Evolutionary conservation across 2,888 invertebrate species (phyloP).

Genomic region (Aquatica leii): DNA sequence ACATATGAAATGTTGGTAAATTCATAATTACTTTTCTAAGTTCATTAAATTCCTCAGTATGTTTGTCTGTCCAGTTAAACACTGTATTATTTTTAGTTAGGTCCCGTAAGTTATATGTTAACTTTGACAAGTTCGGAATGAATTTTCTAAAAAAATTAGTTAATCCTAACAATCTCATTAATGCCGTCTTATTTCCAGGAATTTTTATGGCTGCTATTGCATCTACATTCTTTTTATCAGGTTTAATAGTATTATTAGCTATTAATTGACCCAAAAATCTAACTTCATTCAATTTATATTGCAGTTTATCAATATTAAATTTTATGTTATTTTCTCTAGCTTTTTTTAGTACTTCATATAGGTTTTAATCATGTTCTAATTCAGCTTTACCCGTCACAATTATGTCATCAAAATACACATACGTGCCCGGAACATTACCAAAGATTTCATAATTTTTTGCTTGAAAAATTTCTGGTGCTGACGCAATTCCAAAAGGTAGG

Average conservation of each 20-base stretch:
- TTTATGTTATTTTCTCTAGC: no score
- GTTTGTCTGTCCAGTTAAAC: neutral
- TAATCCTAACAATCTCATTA: neutral
- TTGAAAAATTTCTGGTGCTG: no score
- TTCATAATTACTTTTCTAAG: neutral
- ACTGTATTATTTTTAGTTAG: neutral
- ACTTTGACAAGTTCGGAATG: neutral
- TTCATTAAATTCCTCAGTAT: neutral
- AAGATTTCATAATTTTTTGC: no score
- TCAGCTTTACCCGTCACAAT: no score
- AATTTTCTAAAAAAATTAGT: neutral
- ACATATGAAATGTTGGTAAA: slow-evolving; percentile 7
- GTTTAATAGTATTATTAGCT: slow-evolving; percentile 18
- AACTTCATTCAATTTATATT: neutral
- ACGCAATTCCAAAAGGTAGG: no score
- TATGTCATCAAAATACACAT: no score
- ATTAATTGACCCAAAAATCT: neutral
- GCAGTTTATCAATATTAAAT: no score
- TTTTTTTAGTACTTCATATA: no score
- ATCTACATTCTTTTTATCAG: neutral
- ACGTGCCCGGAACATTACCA: no score
- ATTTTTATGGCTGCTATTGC: neutral
- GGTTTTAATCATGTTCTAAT: no score
- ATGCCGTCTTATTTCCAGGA: no score
- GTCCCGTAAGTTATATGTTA: neutral